Percentiles rank a stretch among this genome's conserved stretches.
phyloP scores from a whole-genome alignment of 2,888 invertebrate genomes.

The Tromatobia lineatoria region DNA sequence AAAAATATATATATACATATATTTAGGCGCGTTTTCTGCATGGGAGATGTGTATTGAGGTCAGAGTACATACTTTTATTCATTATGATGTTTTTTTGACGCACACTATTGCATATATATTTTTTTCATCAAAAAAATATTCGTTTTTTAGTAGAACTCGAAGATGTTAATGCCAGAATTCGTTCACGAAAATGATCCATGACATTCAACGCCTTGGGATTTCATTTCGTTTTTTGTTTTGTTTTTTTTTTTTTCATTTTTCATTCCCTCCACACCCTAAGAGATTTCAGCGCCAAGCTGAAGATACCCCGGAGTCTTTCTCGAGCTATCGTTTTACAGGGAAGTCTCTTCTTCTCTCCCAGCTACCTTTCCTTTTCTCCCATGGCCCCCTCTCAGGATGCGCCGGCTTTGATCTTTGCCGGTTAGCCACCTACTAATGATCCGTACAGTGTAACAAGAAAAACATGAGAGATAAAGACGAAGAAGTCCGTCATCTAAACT shows the following conservation, averaged over 20 bases:
- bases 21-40: too few species aligned
- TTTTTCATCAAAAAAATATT: too few species aligned
- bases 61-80: too few species aligned
- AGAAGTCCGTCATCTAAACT: conserved; percentile 47
- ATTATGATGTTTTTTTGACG: too few species aligned
- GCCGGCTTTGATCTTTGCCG: conserved; percentile 80
- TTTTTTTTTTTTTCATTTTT: conserved; percentile 7
- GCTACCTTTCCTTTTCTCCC: conserved; percentile 24
- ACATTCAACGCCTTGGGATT: not conserved
- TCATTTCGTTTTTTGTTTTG: not conserved
- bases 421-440: conserved; percentile 74
- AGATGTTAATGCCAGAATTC: too few species aligned
- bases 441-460: conserved; percentile 61
- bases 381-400: not conserved
- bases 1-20: too few species aligned
- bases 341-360: conserved; percentile 21
- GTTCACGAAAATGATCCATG: not conserved
- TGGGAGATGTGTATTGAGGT: too few species aligned
- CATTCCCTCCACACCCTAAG: conserved; percentile 26
- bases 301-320: conserved; percentile 11
- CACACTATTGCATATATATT: too few species aligned
- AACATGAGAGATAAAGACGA: conserved; percentile 32
- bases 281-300: conserved; percentile 33
- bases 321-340: conserved; percentile 61
- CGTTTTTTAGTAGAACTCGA: too few species aligned